Evolutionary conservation across 2,888 invertebrate species (phyloP).

Genomic region (Troides oblongomaculatus): DNA sequence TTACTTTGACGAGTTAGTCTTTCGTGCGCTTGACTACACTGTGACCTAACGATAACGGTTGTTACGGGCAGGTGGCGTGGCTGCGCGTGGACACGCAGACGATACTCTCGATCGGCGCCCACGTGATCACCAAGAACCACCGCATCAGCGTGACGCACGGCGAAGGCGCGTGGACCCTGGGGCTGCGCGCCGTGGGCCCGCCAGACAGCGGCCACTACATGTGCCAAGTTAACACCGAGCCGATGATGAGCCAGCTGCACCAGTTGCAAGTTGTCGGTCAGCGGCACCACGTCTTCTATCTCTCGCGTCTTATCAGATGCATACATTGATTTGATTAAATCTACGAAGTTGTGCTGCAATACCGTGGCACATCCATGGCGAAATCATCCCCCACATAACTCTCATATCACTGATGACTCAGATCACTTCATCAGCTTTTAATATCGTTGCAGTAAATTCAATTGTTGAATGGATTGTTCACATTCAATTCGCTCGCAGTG

Average conservation of each 20-base stretch:
- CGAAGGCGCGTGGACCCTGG: slow-evolving; percentile 90
- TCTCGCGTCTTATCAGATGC: too few relatives aligned
- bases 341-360: too few relatives aligned
- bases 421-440: too few relatives aligned
- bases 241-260: slow-evolving; percentile 76
- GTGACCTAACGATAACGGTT: background rate
- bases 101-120: slow-evolving; percentile 91
- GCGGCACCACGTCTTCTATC: slow-evolving; percentile 32
- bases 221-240: slow-evolving; percentile 81
- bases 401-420: too few relatives aligned
- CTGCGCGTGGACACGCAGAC: slow-evolving; percentile 94
- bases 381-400: too few relatives aligned
- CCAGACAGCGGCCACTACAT: slow-evolving; percentile 91
- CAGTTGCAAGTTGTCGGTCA: slow-evolving; percentile 68
- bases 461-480: background rate
- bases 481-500: slow-evolving; percentile 67
- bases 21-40: too few relatives aligned
- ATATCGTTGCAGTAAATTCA: too few relatives aligned
- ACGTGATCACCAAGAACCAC: slow-evolving; percentile 94
- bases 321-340: too few relatives aligned
- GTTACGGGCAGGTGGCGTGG: slow-evolving; percentile 88
- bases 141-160: slow-evolving; percentile 89
- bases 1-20: too few relatives aligned
- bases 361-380: too few relatives aligned
- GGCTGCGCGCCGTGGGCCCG: slow-evolving; percentile 88